Base-by-base conservation (phyloP, 2,113 vertebrate genomes). In the Miniopterus natalensis region DNA sequence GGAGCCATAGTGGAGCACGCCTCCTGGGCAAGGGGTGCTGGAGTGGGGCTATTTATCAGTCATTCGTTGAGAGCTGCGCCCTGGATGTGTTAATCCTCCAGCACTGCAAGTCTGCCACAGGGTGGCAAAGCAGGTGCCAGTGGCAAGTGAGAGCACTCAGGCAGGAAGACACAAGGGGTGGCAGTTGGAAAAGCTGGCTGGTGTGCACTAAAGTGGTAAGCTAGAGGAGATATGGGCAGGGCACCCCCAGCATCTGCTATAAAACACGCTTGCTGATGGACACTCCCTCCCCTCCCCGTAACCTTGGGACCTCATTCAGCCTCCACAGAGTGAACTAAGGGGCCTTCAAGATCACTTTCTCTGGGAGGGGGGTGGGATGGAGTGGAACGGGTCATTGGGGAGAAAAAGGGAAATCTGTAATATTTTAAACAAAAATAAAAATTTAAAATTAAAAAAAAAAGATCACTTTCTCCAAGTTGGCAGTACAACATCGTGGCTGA, bases 251-350 rank as follows among this genome's bases (percentile, higher is more conserved):
- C 73, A 21, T n/a, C 71, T 78, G n/a, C n/a, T 31, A 49, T 59
- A 84, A 84, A 77, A 70, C 25, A 79, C 8, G 23, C 59, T 79
- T 90, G 73, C 73, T 73, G 36, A 8, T 40, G n/a, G 20, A 36
- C 55, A 84, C 40, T 3, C 3, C 6, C 49, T 21, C 31, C 68
- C 15, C 40, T 70, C 73, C 36, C 4, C 5, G 4, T 17, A 25
- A 57, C 31, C 73, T 81, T 15, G 9, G 71, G 80, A 77, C 68
- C 45, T 93, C 89, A 75, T 53, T 89, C 66, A 86, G 36, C 74
- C 29, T 75, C 68, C 47, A 75, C 12, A 36, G 74, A 42, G 15
- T 17, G 49, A 95, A 66, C 75, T 55, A 57, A 61, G 49, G 14
- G 51, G 74, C 31, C 66, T 73, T 88, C 85, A 59, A 84, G 61